Conservation (phyloP, 37 sponge, comb jelly and placozoan species). For the Spongilla lacustris region DNA sequence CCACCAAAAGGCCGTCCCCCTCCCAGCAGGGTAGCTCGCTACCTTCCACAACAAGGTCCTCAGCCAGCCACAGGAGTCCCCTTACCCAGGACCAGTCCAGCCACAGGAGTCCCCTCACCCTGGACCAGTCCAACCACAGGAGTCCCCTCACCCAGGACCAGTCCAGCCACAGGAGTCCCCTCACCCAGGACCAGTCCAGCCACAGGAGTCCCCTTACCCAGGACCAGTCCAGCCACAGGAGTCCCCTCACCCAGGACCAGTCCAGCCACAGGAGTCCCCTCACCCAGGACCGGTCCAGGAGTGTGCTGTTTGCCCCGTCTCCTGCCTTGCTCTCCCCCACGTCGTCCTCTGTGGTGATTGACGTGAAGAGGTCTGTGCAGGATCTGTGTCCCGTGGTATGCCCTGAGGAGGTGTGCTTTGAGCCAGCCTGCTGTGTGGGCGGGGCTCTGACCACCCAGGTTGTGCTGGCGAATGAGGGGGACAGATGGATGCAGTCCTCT, state of each 20-base stretch:
- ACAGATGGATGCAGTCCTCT: constrained; percentile 49
- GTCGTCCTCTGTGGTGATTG: neutral
- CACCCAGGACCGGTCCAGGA: neutral
- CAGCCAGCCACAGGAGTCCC: neutral
- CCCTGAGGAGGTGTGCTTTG: constrained; percentile 14
- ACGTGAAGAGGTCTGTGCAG: neutral
- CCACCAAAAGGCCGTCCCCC: neutral
- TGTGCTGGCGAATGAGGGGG: constrained; percentile 32
- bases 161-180: neutral
- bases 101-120: neutral
- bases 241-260: neutral
- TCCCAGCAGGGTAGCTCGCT: neutral
- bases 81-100: neutral
- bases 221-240: constrained; percentile 6
- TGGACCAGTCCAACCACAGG: constrained; percentile 3
- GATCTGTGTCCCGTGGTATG: neutral
- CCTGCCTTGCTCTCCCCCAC: constrained; percentile 9
- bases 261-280: neutral
- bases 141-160: neutral
- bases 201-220: neutral
- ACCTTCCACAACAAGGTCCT: neutral
- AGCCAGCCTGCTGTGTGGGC: constrained; percentile 38
- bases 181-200: neutral
- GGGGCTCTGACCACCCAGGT: constrained; percentile 14
- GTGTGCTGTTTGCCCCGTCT: neutral